A percentile compares a stretch with the other conserved stretches of the same genome.
Conservation (phyloP, 2,888 invertebrate species). For the Lutraria lutraria region DNA sequence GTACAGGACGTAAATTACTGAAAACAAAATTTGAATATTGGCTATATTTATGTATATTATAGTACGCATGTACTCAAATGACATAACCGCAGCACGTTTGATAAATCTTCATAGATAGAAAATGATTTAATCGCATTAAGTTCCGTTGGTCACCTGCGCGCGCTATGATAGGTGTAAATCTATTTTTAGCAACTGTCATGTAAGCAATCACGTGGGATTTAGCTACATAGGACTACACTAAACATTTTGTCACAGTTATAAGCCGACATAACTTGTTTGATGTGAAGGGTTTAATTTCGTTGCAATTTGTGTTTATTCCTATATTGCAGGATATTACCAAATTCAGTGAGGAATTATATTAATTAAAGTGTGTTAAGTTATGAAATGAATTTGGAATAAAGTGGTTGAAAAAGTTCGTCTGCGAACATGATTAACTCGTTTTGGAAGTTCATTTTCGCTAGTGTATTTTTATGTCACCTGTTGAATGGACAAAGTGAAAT, state of each 20-base stretch:
- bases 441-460: conserved; percentile 41
- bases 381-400: conserved; percentile 25
- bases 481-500: not conserved
- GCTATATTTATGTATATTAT: too few species aligned
- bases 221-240: conserved; percentile 41
- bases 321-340: conserved; percentile 1
- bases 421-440: conserved; percentile 36
- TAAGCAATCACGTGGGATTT: conserved; percentile 36
- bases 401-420: conserved; percentile 30
- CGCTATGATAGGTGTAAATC: conserved; percentile 42
- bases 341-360: conserved; percentile 3
- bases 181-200: conserved; percentile 43
- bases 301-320: not conserved
- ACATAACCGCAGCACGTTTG: not conserved
- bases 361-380: not conserved
- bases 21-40: too few species aligned
- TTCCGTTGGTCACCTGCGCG: conserved; percentile 26
- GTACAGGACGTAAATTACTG: too few species aligned
- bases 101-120: not conserved
- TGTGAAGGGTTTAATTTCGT: not conserved
- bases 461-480: conserved; percentile 41
- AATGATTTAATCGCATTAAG: conserved; percentile 3
- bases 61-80: not conserved
- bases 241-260: conserved; percentile 39
- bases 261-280: conserved; percentile 3